phyloP scores from a whole-genome alignment of 2,113 vertebrate genomes.

The Alligator sinensis region DNA sequence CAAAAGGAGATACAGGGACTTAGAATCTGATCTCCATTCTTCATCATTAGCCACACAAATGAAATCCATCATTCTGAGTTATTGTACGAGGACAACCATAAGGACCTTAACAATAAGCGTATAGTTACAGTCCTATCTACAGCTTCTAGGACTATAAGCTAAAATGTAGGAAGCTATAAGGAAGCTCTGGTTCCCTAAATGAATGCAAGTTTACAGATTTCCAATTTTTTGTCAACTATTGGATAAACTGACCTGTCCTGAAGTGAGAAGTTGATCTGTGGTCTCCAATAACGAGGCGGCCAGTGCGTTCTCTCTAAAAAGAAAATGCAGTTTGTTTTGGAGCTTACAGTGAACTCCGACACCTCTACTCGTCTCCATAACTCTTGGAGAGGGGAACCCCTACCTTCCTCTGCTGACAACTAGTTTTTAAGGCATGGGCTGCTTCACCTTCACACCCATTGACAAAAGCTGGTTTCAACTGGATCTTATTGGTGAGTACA shows the following conservation, averaged over 20 bases:
- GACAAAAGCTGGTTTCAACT: not conserved
- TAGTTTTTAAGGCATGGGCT: not conserved
- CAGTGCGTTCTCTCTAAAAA: constrained; percentile 87
- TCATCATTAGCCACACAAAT: not conserved
- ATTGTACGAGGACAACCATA: too few relatives aligned
- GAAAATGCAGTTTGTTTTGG: constrained; percentile 72
- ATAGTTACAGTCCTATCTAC: too few relatives aligned
- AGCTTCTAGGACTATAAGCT: not conserved
- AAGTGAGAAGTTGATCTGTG: constrained; percentile 89
- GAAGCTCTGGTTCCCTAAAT: not conserved
- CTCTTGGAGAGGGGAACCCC: not conserved
- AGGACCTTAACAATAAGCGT: too few relatives aligned
- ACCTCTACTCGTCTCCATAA: constrained; percentile 79
- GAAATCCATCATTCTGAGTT: not conserved
- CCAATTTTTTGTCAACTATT: constrained; percentile 31
- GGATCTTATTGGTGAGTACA: not conserved
- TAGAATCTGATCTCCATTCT: not conserved
- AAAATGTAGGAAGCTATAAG: not conserved
- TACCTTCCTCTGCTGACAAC: constrained; percentile 21
- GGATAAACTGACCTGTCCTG: constrained; percentile 85
- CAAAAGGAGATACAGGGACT: not conserved
- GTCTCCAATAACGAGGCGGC: constrained; percentile 87
- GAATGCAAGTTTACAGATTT: not conserved
- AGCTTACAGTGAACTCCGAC: constrained; percentile 78
- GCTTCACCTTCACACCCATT: not conserved